Percentiles rank a stretch among this genome's conserved stretches.
Conservation (phyloP, 2,797 vertebrate species). For the Brotogeris chrysoptera region DNA sequence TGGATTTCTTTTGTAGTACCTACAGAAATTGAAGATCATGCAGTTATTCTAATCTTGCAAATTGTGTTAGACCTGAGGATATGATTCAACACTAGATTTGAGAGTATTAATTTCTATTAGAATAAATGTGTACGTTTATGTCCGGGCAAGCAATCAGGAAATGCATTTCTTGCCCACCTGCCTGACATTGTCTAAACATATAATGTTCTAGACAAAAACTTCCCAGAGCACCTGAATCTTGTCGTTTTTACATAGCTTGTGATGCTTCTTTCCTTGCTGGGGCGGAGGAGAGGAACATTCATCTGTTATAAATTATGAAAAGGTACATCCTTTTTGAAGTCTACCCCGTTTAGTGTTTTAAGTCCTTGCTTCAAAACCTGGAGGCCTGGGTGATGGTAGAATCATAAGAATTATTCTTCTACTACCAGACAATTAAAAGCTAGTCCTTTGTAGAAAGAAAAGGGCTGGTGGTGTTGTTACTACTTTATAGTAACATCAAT, state of each 20-base stretch:
- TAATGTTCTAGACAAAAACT: neutral
- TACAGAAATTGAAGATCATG: neutral
- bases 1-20: neutral
- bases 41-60: neutral
- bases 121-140: neutral
- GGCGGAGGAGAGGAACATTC: neutral
- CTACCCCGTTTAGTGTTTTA: neutral
- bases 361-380: neutral
- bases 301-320: neutral
- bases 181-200: neutral
- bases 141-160: neutral
- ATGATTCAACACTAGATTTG: neutral
- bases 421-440: neutral
- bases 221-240: neutral
- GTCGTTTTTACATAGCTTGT: neutral
- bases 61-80: neutral
- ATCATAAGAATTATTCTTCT: neutral
- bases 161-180: neutral
- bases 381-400: neutral
- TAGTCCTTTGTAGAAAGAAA: neutral
- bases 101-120: neutral
- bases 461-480: fast-evolving
- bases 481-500: neutral
- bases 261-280: neutral
- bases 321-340: neutral